Evolutionary conservation across 2,888 invertebrate species (phyloP).

Genomic region (Priapulus caudatus): DNA sequence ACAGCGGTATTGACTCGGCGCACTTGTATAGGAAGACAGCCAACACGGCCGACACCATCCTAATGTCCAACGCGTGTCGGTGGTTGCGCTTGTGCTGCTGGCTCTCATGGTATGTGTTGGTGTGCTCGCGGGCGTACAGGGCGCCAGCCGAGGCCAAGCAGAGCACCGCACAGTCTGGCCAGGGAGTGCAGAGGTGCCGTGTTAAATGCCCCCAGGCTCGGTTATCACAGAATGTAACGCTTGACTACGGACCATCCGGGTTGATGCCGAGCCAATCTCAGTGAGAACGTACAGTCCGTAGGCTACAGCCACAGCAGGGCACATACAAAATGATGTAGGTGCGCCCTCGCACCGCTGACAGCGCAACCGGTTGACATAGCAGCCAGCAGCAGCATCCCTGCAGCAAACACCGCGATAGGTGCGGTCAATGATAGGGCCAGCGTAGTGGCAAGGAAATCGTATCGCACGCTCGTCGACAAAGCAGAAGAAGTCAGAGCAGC

Average conservation of each 20-base stretch:
- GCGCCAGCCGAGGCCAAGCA: conserved; percentile 21
- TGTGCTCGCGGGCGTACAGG: no score
- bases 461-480: no score
- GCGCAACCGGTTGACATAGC: not conserved
- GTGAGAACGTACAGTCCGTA: not conserved
- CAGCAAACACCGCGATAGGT: no score
- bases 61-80: no score
- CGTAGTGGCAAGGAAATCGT: no score
- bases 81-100: no score
- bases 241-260: conserved; percentile 54
- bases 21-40: no score
- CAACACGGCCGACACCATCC: no score
- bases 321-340: not conserved
- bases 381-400: not conserved
- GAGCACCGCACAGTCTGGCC: conserved; percentile 33
- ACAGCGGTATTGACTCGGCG: no score
- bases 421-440: no score
- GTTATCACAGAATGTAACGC: conserved; percentile 59
- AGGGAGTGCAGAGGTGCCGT: conserved; percentile 52
- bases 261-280: conserved; percentile 39
- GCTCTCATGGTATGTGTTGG: no score
- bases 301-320: conserved; percentile 24
- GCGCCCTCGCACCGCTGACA: not conserved
- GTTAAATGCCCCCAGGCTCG: conserved; percentile 48
- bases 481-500: no score